Base-by-base conservation (phyloP, 2,797 vertebrate genomes). In the Channallabes apus region DNA sequence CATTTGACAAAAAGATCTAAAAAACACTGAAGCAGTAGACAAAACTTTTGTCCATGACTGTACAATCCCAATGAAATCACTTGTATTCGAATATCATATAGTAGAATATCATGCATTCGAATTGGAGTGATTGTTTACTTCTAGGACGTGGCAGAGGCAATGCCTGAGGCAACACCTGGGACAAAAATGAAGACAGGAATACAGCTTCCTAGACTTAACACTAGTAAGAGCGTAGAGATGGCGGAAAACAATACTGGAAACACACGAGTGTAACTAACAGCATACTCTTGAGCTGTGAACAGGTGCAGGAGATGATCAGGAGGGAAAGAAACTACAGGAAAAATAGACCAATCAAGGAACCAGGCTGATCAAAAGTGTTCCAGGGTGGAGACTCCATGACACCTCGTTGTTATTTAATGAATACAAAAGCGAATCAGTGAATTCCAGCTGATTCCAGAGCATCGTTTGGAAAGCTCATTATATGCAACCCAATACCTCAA, bases 401-500 rank as follows among this genome's bases (percentile, higher is more conserved):
- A 81, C 62, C 12, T 77, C 20, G 65, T 64, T 29, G 41, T 12
- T 73, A 24, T 58, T 62, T 61, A 32, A 65, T 54, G 22, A 22
- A 73, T 14, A 72, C 17, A 81, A 75, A 56, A 67, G 51, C 18
- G 51, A 68, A 68, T 82, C 17, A 29, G 29, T 86, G 61, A 76
- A 58, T 59, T 35, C 27, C 71, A 75, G 24, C 46, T 71, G 32
- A 85, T 85, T 80, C 27, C 58, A 29, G 41, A 82, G 78, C 24
- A n/a, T 18, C 32, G 29, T n/a, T 79, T 58, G 32, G 22, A 69
- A 67, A 67, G 1, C 22, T 61, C 54, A 27, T 32, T 80, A 72
- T 56, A 85, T 62, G 59, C 41, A 67, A 22, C 20, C n/a, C 18
- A 35, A 3, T 67, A 56, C 20, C n/a, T n/a, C 1, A 54, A 14